phyloP scores from a whole-genome alignment of 2,888 invertebrate genomes.

The Agrotis puta region DNA sequence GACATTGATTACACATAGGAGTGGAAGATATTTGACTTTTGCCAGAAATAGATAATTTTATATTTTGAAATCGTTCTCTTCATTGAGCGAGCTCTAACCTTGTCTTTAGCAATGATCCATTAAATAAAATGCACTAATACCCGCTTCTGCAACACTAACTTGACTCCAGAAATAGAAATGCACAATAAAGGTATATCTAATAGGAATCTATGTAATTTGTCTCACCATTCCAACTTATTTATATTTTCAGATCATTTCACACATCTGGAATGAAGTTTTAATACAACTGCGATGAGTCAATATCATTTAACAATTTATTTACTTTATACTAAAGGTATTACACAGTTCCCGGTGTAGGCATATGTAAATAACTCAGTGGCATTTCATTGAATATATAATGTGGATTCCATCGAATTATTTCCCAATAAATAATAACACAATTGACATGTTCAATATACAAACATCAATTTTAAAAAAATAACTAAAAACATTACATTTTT shows the following conservation, averaged over 20 bases:
- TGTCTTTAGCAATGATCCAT: not conserved
- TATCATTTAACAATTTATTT: conserved; percentile 40
- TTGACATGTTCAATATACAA: conserved; percentile 63
- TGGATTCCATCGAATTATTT: conserved; percentile 52
- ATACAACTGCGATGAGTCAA: conserved; percentile 55
- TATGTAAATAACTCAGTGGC: conserved; percentile 49
- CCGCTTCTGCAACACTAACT: conserved; percentile 41
- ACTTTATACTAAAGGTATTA: conserved; percentile 50
- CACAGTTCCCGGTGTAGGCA: conserved; percentile 39
- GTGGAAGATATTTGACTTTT: too few relatives aligned
- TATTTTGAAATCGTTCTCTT: too few relatives aligned
- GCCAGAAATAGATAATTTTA: too few relatives aligned
- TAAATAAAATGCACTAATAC: conserved; percentile 12
- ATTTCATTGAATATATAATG: conserved; percentile 45
- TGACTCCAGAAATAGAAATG: conserved; percentile 64
- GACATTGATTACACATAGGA: too few relatives aligned
- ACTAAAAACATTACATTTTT: conserved; percentile 54
- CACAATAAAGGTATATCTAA: conserved; percentile 70
- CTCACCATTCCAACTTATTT: conserved; percentile 53
- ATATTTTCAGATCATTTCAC: conserved; percentile 68
- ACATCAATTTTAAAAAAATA: conserved; percentile 61
- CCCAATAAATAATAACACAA: conserved; percentile 65
- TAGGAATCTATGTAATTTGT: conserved; percentile 75
- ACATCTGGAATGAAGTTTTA: conserved; percentile 68
- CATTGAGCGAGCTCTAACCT: not conserved